These are phyloP conservation scores for Lonchura striata DNA, from an alignment of 2,113 vertebrate genomes.

Conservation along the genomic window DNA sequence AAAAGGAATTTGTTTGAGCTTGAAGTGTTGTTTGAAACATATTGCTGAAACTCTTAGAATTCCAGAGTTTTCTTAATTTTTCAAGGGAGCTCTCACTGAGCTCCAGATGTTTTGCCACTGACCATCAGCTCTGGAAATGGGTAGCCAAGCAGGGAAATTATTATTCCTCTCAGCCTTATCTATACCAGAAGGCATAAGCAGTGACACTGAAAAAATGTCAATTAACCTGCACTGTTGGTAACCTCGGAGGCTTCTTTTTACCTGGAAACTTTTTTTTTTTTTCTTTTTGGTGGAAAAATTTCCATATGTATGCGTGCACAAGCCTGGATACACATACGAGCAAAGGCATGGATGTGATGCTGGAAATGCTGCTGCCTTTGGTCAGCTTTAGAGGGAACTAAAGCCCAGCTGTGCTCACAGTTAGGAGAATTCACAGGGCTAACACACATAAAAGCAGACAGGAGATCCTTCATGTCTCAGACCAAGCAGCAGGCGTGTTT, in stretches of 20 bases:
- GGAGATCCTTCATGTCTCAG: conserved; percentile 41
- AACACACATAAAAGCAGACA: conserved; percentile 47
- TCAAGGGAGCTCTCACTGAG: background rate
- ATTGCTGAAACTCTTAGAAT: background rate
- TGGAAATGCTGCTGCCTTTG: conserved; percentile 37
- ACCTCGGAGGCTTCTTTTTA: background rate
- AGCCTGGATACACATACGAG: background rate
- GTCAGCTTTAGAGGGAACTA: conserved; percentile 8
- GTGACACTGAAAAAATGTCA: conserved; percentile 30
- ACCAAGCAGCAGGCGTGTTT: conserved; percentile 39
- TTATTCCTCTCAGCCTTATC: conserved; percentile 13
- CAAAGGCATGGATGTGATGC: background rate
- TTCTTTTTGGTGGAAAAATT: background rate
- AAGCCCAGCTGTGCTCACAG: conserved; percentile 21
- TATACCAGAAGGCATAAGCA: conserved; percentile 13
- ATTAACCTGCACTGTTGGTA: background rate
- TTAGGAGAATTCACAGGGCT: conserved; percentile 19
- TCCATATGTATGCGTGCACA: rapidly evolving
- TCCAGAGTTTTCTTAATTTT: background rate
- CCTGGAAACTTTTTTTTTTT: background rate
- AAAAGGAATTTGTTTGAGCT: background rate
- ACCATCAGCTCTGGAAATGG: conserved; percentile 28
- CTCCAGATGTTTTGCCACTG: conserved; percentile 40
- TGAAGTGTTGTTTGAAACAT: background rate
- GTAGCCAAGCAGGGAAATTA: background rate